Evolutionary conservation across 1,140 invertebrate genomes (phyloP).

Genomic region (Hyles euphorbiae): DNA sequence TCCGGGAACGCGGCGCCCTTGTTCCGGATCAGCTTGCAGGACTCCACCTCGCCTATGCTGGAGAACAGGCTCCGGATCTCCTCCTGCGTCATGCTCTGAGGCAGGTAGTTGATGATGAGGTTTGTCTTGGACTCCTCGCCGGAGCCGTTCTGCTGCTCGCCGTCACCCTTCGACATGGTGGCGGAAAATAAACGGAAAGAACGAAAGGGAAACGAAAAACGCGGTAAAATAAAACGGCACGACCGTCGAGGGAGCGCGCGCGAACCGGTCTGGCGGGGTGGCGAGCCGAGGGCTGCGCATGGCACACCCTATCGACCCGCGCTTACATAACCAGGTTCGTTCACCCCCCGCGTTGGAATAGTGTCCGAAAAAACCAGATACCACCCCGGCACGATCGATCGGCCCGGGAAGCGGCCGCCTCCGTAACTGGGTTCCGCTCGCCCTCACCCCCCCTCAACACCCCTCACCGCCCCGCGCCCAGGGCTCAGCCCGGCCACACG

Average conservation of each 20-base stretch:
- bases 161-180: conserved; percentile 90
- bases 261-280: conserved; percentile 51
- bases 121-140: conserved; percentile 97
- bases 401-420: conserved; percentile 13
- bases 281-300: conserved; percentile 44
- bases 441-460: neutral
- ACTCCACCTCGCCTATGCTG: conserved; percentile 98
- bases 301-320: conserved; percentile 51
- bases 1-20: conserved; percentile 82
- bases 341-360: conserved; percentile 70
- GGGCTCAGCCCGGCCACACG: neutral
- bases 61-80: conserved; percentile 98
- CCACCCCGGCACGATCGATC: conserved; percentile 53
- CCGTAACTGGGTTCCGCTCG: conserved; percentile 8
- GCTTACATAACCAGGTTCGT: conserved; percentile 71
- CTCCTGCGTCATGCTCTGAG: conserved; percentile 99
- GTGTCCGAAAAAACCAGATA: conserved; percentile 74
- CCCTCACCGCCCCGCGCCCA: neutral
- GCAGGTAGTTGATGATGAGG: conserved; percentile 99
- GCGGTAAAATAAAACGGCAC: conserved; percentile 69
- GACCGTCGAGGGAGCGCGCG: conserved; percentile 59
- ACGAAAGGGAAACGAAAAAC: conserved; percentile 74
- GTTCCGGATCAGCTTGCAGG: conserved; percentile 98
- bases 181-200: conserved; percentile 72
- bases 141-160: conserved; percentile 81